These are phyloP conservation scores for Perognathus longimembris DNA, from an alignment of 2,113 vertebrate species.

Conservation along the genomic window DNA sequence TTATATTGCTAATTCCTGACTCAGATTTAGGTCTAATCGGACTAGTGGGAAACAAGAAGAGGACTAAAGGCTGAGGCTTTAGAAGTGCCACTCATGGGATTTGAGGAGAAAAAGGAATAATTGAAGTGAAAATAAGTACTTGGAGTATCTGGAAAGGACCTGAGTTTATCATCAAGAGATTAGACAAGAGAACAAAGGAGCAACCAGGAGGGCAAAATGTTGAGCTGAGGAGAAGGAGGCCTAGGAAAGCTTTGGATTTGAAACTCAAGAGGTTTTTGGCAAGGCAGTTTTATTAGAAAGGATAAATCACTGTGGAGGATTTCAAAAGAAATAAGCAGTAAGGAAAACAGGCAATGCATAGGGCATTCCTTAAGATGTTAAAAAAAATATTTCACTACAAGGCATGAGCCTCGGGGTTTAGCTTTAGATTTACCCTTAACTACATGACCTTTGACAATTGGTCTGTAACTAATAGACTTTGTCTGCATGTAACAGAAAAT, in stretches of 20 bases:
- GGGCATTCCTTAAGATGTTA: neutral
- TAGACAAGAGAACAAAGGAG: neutral
- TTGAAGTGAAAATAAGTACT: neutral
- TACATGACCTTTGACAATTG: constrained; percentile 20
- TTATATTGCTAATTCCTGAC: neutral
- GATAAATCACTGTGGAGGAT: neutral
- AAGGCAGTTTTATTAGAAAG: neutral
- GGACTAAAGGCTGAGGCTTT: neutral
- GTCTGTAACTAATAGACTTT: constrained; percentile 21
- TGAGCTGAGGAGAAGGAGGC: neutral
- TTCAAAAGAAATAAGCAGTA: neutral
- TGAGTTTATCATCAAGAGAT: neutral
- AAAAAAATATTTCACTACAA: neutral
- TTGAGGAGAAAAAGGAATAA: neutral
- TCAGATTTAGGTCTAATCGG: neutral
- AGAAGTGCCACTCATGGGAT: neutral
- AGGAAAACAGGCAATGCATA: neutral
- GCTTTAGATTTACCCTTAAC: constrained; percentile 13
- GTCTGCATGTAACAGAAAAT: constrained; percentile 2
- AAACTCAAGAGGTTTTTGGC: neutral
- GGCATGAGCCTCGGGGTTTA: neutral
- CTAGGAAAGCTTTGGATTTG: neutral
- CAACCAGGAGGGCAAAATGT: neutral
- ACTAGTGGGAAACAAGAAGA: neutral
- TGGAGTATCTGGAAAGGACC: neutral